Base-by-base conservation (phyloP, 2,888 invertebrate species). In the Tolmerus cingulatus region DNA sequence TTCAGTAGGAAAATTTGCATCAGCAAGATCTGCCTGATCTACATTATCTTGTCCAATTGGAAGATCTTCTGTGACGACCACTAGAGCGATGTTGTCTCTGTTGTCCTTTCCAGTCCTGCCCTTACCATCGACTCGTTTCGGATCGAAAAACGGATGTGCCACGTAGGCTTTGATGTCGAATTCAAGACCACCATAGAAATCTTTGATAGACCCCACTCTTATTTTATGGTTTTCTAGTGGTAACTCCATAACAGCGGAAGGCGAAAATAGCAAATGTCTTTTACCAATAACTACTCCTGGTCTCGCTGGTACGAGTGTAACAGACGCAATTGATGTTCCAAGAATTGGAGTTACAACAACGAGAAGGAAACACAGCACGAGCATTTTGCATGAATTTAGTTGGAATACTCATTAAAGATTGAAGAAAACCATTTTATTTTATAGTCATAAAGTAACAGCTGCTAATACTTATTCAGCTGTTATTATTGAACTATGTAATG, bases 91-190 rank as follows among this genome's bases (percentile, higher is more conserved):
- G 19, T 66, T 66, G 8, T 66, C 66, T 23, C 0, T 19, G 27
- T 66, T 66, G 27, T 66, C 66, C 66, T 66, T 66, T 12, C 66
- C 66, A 19, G 66, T 66, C 12, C 66, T 66, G 9, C 66, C 23
- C 1, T 7, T 1, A 1, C n/a, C 51, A n/a, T 2, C 3, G 4
- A 1, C 7, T n/a, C 1, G 4, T 4, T n/a, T n/a, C 1, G 66
- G 66, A 12, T n/a, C 12, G 23, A 2, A 66, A 14, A 19, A 4
- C 1, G 66, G 66, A 66, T 66, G 66, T 23, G 23, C 27, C 7
- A 66, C 23, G 66, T 66, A 66, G 27, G 23, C 66, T 19, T 19
- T 27, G 0, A 66, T 66, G 23, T 66, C 12, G 19, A 66, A 19
- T 12, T 12, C 9, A 19, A 19, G n/a, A 4, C 66, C 66, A 0